Evolutionary conservation across 2,113 vertebrate species (phyloP), one percentile per base, ranked within the genome.

Genomic region (Chaetodon trifascialis): DNA sequence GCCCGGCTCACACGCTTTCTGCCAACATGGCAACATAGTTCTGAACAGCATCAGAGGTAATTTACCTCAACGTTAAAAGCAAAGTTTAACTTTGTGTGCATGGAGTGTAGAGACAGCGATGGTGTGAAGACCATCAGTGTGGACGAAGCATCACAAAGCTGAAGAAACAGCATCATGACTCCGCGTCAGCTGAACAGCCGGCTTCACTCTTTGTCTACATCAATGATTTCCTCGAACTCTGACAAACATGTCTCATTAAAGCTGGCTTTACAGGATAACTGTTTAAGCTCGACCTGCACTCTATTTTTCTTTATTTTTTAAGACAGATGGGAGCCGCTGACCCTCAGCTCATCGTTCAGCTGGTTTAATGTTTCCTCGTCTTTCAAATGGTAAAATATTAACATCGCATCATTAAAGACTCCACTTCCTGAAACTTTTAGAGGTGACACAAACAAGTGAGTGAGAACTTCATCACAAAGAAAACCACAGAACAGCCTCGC

Each of bases 21-120:
- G 77, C 70, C 5, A 21, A 73, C 36, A 44, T 63, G 64, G 71
- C 78, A 76, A 52, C 44, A 81, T 56, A 54, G 56, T 67, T 78
- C 62, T 68, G 64, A 11, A 42, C 11, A 46, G 38, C 54, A 60
- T 82, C 67, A 63, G 44, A 65, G 56, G 73, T 74, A 30, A 73
- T 85, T 76, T 51, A 12, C 38, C 23, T 60, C 11, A 11, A 23
- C 69, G 49, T 79, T 25, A 14, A 78, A 77, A 74, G 71, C 19
- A 63, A 12, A 66, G 38, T 11, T 25, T 5, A 25, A 5, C 47
- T 63, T 6, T 56, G 52, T 55, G 25, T 15, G 25, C 62, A 40
- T 60, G 54, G 16, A 66, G 47, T 4, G 44, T 25, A 25, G 3
- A 25, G 74, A 64, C 56, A 68, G 23, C 44, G 30, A 30, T 30